Evolutionary conservation across 2,797 vertebrate species (phyloP).

Genomic region (Neoniphon sammara): DNA sequence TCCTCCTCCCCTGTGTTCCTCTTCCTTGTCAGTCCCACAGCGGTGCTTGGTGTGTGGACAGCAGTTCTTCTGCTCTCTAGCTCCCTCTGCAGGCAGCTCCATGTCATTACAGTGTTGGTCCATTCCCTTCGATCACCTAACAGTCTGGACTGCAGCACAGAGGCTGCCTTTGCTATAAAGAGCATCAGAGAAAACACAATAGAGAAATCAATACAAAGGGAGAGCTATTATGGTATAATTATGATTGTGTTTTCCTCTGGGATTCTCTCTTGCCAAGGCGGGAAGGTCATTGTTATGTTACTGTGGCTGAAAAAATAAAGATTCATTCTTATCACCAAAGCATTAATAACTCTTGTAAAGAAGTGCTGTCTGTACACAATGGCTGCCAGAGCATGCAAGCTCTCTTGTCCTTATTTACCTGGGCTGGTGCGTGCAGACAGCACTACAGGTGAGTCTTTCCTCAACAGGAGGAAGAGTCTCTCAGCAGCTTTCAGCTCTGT

Average conservation of each 20-base stretch:
- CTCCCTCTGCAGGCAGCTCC: slow-evolving; percentile 80
- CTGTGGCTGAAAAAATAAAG: background rate
- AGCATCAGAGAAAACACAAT: background rate
- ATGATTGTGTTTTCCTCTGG: too few relatives aligned
- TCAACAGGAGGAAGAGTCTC: slow-evolving; percentile 89
- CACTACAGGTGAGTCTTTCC: slow-evolving; percentile 72
- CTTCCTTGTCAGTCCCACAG: background rate
- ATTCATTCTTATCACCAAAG: too few relatives aligned
- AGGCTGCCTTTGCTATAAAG: slow-evolving; percentile 68
- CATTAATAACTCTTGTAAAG: too few relatives aligned
- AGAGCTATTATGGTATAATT: background rate
- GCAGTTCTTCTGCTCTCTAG: slow-evolving; percentile 42
- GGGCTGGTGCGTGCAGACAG: slow-evolving; percentile 75
- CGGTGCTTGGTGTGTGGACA: background rate
- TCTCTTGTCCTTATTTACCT: slow-evolving; percentile 54
- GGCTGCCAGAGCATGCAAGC: too few relatives aligned
- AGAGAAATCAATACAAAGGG: background rate
- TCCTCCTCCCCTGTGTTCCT: slow-evolving; percentile 11
- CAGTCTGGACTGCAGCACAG: slow-evolving; percentile 82
- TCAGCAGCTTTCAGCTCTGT: slow-evolving; percentile 88
- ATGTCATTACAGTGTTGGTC: slow-evolving; percentile 78
- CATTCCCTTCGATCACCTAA: slow-evolving; percentile 79
- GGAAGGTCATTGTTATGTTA: background rate
- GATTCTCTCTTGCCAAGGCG: background rate
- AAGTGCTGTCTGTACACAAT: too few relatives aligned